phyloP scores from a whole-genome alignment of 1,140 invertebrate genomes.

The Whitmania pigra region DNA sequence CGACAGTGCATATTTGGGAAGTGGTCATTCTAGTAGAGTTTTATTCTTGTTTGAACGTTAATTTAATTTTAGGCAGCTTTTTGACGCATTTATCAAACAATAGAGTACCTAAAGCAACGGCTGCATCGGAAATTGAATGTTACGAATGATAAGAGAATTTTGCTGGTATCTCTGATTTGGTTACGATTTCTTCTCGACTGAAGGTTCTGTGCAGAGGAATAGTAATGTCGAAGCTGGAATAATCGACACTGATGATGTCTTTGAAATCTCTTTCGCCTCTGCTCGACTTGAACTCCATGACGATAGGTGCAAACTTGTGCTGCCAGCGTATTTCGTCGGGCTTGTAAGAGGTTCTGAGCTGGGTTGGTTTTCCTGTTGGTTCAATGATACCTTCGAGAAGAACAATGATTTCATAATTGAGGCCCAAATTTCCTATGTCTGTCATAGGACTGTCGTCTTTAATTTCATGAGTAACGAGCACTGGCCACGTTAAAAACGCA shows the following conservation, averaged over 20 bases:
- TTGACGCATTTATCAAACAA: too few relatives aligned
- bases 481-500: slow-evolving; percentile 4
- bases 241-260: not conserved
- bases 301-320: slow-evolving; percentile 1
- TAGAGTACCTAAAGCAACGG: too few relatives aligned
- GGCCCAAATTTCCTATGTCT: not conserved
- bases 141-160: too few relatives aligned
- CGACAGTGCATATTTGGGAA: too few relatives aligned
- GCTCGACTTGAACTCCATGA: slow-evolving; percentile 2
- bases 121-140: too few relatives aligned
- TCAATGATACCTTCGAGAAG: slow-evolving; percentile 5
- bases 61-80: too few relatives aligned
- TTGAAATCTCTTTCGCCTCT: not conserved
- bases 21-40: too few relatives aligned
- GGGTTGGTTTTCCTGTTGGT: not conserved
- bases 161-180: not conserved
- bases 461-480: not conserved
- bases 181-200: not conserved
- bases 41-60: too few relatives aligned
- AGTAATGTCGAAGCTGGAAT: not conserved
- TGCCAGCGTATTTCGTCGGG: slow-evolving; percentile 7
- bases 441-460: not conserved
- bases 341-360: not conserved
- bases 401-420: slow-evolving; percentile 5
- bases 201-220: not conserved